A percentile compares a stretch with the other conserved stretches of the same genome.
Conservation (phyloP, 1,140 invertebrate genomes). For the Zeugodacus cucurbitae region DNA sequence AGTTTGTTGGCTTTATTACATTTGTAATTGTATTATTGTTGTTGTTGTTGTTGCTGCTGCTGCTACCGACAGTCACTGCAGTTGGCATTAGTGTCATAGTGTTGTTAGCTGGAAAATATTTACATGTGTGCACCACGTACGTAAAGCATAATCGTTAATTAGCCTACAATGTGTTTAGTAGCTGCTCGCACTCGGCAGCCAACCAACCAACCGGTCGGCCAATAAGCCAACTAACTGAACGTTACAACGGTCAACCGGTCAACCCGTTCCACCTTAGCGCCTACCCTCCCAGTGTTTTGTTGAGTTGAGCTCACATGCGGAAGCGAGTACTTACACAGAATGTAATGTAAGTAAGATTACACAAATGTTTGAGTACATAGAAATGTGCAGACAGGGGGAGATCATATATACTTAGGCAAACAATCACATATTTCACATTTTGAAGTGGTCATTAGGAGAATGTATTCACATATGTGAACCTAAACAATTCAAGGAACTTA, state of each 20-base stretch:
- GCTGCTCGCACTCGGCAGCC: neutral
- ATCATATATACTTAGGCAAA: neutral
- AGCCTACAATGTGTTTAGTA: constrained; percentile 38
- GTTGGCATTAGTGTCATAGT: constrained; percentile 11
- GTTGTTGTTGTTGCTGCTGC: neutral
- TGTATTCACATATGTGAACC: neutral
- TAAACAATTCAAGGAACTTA: too few relatives aligned
- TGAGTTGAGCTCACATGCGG: neutral
- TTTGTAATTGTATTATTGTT: neutral
- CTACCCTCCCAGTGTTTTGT: neutral
- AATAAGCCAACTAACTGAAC: neutral
- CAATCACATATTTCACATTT: neutral
- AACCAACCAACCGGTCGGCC: neutral
- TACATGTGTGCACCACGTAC: neutral
- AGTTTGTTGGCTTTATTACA: neutral
- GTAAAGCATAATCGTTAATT: constrained; percentile 44
- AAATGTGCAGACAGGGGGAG: neutral
- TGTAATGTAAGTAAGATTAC: constrained; percentile 1
- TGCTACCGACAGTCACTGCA: neutral
- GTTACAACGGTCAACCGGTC: neutral
- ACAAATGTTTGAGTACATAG: neutral
- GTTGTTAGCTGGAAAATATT: constrained; percentile 29
- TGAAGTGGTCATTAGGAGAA: neutral
- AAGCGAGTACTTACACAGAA: constrained; percentile 7
- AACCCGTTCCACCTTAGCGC: neutral